Percentiles rank a stretch among this genome's conserved stretches.
These are phyloP conservation scores for Brachionus paranguensis DNA, from an alignment of 1,140 invertebrate genomes.

Conservation along the genomic window DNA sequence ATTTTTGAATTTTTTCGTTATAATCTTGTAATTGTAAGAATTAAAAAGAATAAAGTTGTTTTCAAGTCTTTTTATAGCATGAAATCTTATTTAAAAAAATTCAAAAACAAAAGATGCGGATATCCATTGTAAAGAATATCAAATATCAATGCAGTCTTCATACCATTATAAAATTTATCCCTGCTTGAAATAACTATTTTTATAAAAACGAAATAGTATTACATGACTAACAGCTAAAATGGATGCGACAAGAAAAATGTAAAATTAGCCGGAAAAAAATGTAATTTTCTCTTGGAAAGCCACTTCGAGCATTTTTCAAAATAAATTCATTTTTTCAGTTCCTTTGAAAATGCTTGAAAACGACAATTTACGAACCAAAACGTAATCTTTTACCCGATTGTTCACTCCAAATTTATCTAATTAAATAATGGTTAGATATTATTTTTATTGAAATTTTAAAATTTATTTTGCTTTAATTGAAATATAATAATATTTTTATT, in stretches of 20 bases:
- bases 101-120: background rate
- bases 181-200: background rate
- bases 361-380: background rate
- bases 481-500: too few species aligned
- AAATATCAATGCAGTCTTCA: background rate
- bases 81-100: too few species aligned
- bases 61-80: background rate
- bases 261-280: background rate
- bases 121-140: background rate
- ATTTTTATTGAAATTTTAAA: background rate
- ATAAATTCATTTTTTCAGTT: background rate
- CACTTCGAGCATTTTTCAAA: background rate
- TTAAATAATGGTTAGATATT: background rate
- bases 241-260: background rate
- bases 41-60: too few species aligned
- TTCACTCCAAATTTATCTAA: background rate
- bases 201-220: background rate
- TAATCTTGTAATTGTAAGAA: too few species aligned
- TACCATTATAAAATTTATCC: background rate
- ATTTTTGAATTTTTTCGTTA: too few species aligned
- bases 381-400: background rate
- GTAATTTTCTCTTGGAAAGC: background rate
- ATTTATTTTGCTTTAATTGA: too few species aligned
- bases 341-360: background rate
- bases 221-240: background rate